phyloP scores from a whole-genome alignment of 1,140 invertebrate species.

The Drosophila micromelanica region DNA sequence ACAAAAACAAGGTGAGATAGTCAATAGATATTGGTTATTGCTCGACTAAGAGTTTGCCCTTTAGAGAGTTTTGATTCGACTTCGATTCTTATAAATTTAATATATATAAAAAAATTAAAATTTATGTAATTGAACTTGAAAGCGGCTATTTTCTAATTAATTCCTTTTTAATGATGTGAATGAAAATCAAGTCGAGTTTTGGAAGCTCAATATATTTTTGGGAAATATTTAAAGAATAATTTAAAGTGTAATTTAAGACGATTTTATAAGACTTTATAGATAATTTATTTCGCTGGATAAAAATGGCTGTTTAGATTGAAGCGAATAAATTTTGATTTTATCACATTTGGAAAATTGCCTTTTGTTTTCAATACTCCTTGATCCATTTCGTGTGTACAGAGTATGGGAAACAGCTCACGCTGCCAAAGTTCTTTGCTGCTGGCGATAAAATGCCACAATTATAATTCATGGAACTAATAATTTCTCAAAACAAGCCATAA shows the following conservation, averaged over 20 bases:
- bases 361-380: background rate
- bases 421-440: slow-evolving; percentile 25
- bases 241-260: too few relatives aligned
- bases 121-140: too few relatives aligned
- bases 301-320: too few relatives aligned
- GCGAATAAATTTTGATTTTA: too few relatives aligned
- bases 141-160: too few relatives aligned
- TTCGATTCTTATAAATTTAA: background rate
- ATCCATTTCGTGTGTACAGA: background rate
- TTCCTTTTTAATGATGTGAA: too few relatives aligned
- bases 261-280: too few relatives aligned
- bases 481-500: slow-evolving; percentile 48
- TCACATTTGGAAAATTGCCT: background rate
- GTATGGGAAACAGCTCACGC: slow-evolving; percentile 2
- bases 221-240: too few relatives aligned
- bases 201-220: too few relatives aligned
- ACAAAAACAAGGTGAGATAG: slow-evolving; percentile 11
- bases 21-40: background rate
- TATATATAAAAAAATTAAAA: too few relatives aligned
- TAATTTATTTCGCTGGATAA: too few relatives aligned
- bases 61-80: background rate
- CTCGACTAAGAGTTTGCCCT: background rate
- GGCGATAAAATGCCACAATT: slow-evolving; percentile 55
- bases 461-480: slow-evolving; percentile 68
- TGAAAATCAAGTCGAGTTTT: too few relatives aligned